Conservation (phyloP, 2,888 invertebrate species). For the Morinoia aosen region DNA sequence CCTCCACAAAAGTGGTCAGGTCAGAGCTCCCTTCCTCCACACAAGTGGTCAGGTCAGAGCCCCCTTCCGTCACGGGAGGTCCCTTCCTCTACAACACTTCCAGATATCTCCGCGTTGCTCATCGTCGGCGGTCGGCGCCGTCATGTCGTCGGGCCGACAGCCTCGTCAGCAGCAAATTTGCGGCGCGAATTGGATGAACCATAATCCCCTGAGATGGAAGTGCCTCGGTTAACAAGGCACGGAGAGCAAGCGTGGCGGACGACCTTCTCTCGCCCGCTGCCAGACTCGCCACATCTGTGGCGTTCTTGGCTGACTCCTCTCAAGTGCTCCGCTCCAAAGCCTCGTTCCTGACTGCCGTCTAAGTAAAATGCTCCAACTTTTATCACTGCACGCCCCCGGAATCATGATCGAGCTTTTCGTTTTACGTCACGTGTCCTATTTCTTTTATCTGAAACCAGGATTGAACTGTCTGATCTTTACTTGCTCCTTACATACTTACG, state of each 20-base stretch:
- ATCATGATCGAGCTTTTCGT: background rate
- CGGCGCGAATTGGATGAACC: slow-evolving; percentile 12
- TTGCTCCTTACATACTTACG: background rate
- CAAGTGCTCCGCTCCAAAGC: background rate
- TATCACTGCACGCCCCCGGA: background rate
- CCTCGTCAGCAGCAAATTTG: slow-evolving; percentile 7
- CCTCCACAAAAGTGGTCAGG: too few species aligned
- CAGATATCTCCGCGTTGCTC: background rate
- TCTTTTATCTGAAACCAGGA: background rate
- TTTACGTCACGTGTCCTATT: background rate
- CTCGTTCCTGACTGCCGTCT: background rate
- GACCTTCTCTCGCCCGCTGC: background rate
- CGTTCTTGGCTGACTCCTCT: background rate
- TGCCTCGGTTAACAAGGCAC: slow-evolving; percentile 26
- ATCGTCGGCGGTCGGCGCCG: background rate
- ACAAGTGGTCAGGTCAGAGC: background rate
- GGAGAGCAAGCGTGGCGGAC: slow-evolving; percentile 6
- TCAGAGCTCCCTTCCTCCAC: background rate
- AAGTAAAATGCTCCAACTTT: background rate
- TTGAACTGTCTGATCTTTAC: background rate
- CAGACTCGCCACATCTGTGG: background rate
- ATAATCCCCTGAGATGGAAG: slow-evolving; percentile 28
- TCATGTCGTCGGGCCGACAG: background rate
- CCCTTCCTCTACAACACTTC: background rate
- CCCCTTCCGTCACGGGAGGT: background rate